Base-by-base conservation (phyloP, 2,888 invertebrate genomes). In the Lacanobia wlatinum region DNA sequence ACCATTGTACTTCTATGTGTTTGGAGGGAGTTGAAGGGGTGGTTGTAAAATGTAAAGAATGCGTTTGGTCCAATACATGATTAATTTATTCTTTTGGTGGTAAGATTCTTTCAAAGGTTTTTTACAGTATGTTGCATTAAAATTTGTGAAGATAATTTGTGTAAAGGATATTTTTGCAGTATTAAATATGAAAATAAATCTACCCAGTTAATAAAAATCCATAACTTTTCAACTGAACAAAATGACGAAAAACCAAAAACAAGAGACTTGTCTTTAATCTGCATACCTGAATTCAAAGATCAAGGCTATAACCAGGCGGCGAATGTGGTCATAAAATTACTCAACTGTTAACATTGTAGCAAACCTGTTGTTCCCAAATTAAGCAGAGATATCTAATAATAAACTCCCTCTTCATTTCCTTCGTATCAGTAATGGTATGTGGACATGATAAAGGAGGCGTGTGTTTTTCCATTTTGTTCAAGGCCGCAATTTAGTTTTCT, bases 201-300 rank as follows among this genome's bases (percentile, higher is more conserved):
- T 38, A 7, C 2, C 14, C 1, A 7, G 9, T 21, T 10, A 53
- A 34, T 52, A 34, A 10, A 1, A 50, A 14, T 9, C 12, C 12
- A 7, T 23, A 16, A 50, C 1, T 28, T 23, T 2, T 40, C 14
- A 40, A 40, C 4, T n/a, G 28, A 21, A 53, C 3, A 3, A 43
- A 69, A 9, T 21, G 23, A 23, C 34, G 46, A 46, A 46, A 10
- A 55, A 55, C 59, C 40, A 46, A 55, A 10, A 55, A 34, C 40
- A 21, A 52, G 5, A 53, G 1, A 56, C 10, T 10, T 53, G 7
- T 8, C 14, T 23, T 40, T 16, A 46, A 12, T 9, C 50, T 23
- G 23, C 23, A 16, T 28, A n/a, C 16, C 12, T 34, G 16, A 40
- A 46, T 9, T 67, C 50, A 76, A 73, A 73, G 46, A 73, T 73